A percentile compares a stretch with the other conserved stretches of the same genome.
Evolutionary conservation across 1,140 invertebrate species (phyloP).

Genomic region (Calephelis nemesis): DNA sequence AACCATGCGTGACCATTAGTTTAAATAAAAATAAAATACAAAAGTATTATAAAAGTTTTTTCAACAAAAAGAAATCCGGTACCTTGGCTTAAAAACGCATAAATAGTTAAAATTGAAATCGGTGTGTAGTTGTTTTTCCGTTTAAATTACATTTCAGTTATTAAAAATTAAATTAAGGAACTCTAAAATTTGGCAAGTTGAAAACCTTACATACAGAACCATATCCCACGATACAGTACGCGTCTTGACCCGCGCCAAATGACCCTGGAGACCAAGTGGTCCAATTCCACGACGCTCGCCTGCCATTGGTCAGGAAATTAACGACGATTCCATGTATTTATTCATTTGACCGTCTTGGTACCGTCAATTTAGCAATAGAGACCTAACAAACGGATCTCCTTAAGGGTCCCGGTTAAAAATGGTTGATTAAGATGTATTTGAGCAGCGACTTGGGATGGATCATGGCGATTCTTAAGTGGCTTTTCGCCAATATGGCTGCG

Average conservation of each 20-base stretch:
- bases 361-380: constrained; percentile 64
- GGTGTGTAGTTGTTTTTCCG: too few relatives aligned
- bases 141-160: too few relatives aligned
- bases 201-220: constrained; percentile 23
- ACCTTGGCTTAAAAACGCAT: too few relatives aligned
- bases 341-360: constrained; percentile 60
- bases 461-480: constrained; percentile 45
- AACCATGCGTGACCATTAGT: too few relatives aligned
- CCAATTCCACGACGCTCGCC: constrained; percentile 50
- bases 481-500: constrained; percentile 70
- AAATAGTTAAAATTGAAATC: too few relatives aligned
- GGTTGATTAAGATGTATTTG: constrained; percentile 61
- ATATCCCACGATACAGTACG: background rate
- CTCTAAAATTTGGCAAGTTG: too few relatives aligned
- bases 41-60: too few relatives aligned
- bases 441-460: constrained; percentile 47
- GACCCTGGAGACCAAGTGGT: constrained; percentile 54
- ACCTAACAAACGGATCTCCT: constrained; percentile 30
- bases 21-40: too few relatives aligned
- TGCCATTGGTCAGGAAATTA: constrained; percentile 70
- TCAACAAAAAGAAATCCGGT: too few relatives aligned
- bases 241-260: too few relatives aligned
- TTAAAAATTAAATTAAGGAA: too few relatives aligned
- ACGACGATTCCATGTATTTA: constrained; percentile 67
- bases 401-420: constrained; percentile 41